Evolutionary conservation across 2,888 invertebrate species (phyloP).

Genomic region (Brenthis daphne): DNA sequence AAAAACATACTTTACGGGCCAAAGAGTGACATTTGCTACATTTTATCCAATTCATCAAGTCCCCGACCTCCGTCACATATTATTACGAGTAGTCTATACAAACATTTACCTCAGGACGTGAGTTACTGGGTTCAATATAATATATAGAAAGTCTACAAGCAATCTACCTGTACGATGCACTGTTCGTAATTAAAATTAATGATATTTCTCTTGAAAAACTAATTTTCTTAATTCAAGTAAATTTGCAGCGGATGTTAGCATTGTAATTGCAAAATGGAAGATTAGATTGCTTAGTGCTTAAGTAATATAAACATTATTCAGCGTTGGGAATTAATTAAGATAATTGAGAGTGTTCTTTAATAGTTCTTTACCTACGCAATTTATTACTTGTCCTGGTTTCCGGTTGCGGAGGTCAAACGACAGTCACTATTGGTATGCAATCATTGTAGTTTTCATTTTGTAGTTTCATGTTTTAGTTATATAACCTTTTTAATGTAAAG

Average conservation of each 20-base stretch:
- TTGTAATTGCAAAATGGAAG: conserved; percentile 31
- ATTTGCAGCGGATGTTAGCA: conserved; percentile 14
- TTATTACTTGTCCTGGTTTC: conserved; percentile 40
- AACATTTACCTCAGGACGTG: too few relatives aligned
- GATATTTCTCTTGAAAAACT: conserved; percentile 10
- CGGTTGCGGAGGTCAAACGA: conserved; percentile 43
- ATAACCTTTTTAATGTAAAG: background rate
- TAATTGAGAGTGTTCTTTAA: conserved; percentile 41
- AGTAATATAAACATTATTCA: conserved; percentile 42
- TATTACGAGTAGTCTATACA: too few relatives aligned
- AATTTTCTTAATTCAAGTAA: conserved; percentile 26
- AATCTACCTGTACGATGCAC: too few relatives aligned
- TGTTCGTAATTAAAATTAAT: background rate
- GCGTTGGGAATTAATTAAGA: conserved; percentile 43
- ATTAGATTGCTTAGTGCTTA: conserved; percentile 32
- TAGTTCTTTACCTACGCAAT: conserved; percentile 41
- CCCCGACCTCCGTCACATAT: too few relatives aligned
- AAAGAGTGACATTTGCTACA: too few relatives aligned
- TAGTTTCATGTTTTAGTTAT: conserved; percentile 14
- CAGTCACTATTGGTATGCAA: conserved; percentile 39
- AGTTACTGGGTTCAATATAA: too few relatives aligned
- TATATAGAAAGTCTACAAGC: too few relatives aligned
- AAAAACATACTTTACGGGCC: too few relatives aligned
- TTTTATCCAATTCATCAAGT: too few relatives aligned
- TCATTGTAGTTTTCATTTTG: conserved; percentile 21